These are phyloP conservation scores for Pristis pectinata DNA, from an alignment of 2,797 vertebrate genomes.

Conservation along the genomic window DNA sequence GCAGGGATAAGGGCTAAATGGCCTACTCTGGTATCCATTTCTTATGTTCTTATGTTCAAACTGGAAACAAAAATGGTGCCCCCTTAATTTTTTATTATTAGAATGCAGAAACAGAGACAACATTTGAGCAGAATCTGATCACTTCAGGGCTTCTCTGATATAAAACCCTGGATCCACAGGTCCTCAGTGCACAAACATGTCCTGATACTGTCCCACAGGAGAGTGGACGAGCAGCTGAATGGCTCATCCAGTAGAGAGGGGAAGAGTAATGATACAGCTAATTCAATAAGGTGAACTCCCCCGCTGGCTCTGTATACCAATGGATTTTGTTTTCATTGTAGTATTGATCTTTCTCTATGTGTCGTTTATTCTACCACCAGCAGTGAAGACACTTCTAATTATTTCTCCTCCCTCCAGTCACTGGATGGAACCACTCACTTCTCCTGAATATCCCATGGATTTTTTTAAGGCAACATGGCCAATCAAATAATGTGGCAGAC, in stretches of 20 bases:
- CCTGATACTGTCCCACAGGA: neutral
- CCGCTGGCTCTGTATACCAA: neutral
- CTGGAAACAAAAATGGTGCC: neutral
- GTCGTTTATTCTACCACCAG: neutral
- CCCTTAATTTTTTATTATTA: neutral
- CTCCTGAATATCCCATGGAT: neutral
- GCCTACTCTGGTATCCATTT: too few relatives aligned
- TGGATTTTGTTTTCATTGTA: neutral
- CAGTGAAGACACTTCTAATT: neutral
- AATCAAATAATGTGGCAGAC: neutral
- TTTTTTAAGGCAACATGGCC: neutral
- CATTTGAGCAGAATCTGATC: neutral
- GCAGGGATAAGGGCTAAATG: too few relatives aligned
- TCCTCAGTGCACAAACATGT: neutral
- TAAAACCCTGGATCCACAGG: neutral
- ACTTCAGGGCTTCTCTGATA: neutral
- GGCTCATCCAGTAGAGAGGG: neutral
- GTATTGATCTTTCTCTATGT: neutral
- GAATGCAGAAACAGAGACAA: neutral
- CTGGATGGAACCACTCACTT: neutral
- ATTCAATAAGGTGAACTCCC: neutral
- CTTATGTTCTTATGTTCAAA: too few relatives aligned
- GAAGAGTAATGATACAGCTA: neutral
- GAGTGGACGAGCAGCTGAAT: neutral
- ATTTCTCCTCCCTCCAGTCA: slow-evolving; percentile 7